Conservation (phyloP, 2,888 invertebrate genomes). For the Himalopsyche kuldschensis region DNA sequence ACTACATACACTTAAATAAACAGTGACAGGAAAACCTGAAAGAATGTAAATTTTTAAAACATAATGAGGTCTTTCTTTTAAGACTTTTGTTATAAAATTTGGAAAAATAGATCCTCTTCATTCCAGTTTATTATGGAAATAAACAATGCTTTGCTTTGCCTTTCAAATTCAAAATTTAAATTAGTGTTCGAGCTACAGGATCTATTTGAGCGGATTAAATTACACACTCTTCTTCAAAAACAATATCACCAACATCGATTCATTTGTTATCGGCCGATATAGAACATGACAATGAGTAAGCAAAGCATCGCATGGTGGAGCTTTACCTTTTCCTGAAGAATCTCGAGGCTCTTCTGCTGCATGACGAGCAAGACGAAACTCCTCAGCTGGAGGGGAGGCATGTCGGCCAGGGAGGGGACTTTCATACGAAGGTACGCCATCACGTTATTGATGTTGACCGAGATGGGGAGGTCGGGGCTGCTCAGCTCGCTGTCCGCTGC, state of each 20-base stretch:
- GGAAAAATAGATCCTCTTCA: background rate
- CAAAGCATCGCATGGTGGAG: background rate
- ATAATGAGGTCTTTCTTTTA: background rate
- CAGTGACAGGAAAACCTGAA: background rate
- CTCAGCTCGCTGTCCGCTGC: constrained; percentile 11
- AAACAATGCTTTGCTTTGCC: background rate
- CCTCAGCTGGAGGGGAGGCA: constrained; percentile 57
- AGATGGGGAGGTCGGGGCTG: background rate
- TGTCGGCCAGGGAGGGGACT: constrained; percentile 57
- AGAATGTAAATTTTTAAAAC: background rate
- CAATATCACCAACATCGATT: background rate
- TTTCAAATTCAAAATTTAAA: background rate
- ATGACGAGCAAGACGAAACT: constrained; percentile 59
- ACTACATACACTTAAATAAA: no score
- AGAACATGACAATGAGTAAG: background rate
- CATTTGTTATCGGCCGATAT: background rate
- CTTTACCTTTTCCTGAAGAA: constrained; percentile 50
- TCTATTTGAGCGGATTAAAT: no score
- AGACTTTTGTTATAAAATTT: background rate
- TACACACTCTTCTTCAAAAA: background rate
- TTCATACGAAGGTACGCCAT: constrained; percentile 64
- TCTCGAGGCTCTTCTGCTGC: constrained; percentile 60
- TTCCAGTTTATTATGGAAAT: background rate
- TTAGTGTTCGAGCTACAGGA: no score
- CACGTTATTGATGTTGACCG: constrained; percentile 51